Percentiles rank a stretch among this genome's conserved stretches.
These are phyloP conservation scores for Elephas maximus DNA, from an alignment of 2,113 vertebrate genomes.

Conservation along the genomic window DNA sequence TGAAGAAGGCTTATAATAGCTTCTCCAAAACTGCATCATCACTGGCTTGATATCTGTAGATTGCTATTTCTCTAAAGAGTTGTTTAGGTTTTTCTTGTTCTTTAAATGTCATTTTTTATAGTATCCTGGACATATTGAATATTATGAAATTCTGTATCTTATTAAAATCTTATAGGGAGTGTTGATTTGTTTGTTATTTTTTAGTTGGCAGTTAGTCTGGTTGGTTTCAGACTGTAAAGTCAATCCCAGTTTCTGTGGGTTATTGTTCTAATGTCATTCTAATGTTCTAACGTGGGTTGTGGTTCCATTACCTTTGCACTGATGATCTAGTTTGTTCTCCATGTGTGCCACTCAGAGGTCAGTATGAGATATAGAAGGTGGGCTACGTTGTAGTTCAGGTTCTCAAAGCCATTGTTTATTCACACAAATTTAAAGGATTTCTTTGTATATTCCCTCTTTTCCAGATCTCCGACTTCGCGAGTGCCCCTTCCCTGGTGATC, in stretches of 20 bases:
- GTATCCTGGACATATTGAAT: not conserved
- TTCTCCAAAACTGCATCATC: no score
- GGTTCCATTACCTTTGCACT: not conserved
- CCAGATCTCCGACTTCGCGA: not conserved
- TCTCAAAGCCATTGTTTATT: not conserved
- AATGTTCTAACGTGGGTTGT: no score
- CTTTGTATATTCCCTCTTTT: not conserved
- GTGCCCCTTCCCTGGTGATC: not conserved
- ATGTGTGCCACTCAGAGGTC: not conserved
- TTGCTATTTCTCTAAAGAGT: no score
- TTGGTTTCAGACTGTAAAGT: not conserved
- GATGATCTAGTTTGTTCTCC: not conserved
- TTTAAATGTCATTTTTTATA: not conserved
- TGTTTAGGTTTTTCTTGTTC: not conserved
- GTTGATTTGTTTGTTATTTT: not conserved
- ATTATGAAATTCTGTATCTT: not conserved
- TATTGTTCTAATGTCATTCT: not conserved
- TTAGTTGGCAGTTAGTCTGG: not conserved
- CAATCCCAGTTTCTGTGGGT: not conserved
- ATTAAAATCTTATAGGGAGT: not conserved
- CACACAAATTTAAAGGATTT: not conserved
- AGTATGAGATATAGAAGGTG: not conserved
- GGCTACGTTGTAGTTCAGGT: not conserved
- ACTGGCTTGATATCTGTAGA: no score
- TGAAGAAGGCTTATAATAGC: no score